phyloP scores from a whole-genome alignment of 2,888 invertebrate species.

The Pristionchus entomophagus region DNA sequence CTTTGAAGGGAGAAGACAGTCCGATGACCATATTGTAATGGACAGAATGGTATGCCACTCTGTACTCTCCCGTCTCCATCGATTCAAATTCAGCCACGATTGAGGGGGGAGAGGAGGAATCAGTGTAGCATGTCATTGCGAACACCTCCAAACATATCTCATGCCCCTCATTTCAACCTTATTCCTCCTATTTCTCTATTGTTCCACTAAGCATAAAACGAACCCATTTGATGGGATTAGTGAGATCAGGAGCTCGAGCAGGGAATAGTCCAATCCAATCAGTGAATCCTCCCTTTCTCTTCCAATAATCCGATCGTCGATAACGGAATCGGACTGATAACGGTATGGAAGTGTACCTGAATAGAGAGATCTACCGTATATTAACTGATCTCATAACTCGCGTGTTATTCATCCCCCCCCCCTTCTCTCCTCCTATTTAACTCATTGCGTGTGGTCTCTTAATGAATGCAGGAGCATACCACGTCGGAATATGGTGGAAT shows the following conservation, averaged over 20 bases:
- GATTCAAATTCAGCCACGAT: slow-evolving; percentile 62
- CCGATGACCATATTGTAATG: slow-evolving; percentile 60
- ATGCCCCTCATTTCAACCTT: not conserved
- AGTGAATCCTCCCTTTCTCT: slow-evolving; percentile 61
- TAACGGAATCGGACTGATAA: slow-evolving; percentile 62
- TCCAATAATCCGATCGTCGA: slow-evolving; percentile 58
- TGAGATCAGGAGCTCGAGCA: slow-evolving; percentile 46
- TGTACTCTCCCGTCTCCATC: slow-evolving; percentile 64
- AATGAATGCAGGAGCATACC: not conserved
- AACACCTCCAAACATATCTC: slow-evolving; percentile 58
- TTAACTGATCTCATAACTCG: no score
- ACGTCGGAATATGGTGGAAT: slow-evolving; percentile 29
- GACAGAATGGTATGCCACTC: slow-evolving; percentile 60
- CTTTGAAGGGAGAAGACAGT: slow-evolving; percentile 57
- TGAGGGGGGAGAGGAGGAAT: slow-evolving; percentile 18
- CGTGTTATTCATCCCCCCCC: no score
- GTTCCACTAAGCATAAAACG: not conserved
- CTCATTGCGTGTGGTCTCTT: no score
- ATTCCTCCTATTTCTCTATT: not conserved
- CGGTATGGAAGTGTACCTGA: slow-evolving; percentile 61
- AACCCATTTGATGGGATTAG: slow-evolving; percentile 42
- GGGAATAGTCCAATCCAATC: slow-evolving; percentile 70
- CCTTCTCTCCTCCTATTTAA: no score
- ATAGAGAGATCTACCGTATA: not conserved
- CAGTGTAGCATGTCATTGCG: slow-evolving; percentile 44